Evolutionary conservation across 2,888 invertebrate species (phyloP).

Genomic region (Abrostola triplasia): DNA sequence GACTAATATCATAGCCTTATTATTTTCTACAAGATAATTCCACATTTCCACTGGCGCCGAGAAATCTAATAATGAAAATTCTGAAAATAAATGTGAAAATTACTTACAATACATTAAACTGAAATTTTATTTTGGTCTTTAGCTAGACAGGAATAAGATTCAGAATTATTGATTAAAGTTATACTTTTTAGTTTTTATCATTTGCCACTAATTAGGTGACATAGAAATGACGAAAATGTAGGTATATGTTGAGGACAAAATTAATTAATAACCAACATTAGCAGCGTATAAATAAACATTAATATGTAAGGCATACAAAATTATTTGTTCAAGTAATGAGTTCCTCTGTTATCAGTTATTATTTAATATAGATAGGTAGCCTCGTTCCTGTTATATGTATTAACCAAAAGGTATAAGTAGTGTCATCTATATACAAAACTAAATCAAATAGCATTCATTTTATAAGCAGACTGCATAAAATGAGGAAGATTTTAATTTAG

Average conservation of each 20-base stretch:
- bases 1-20: slow-evolving; percentile 88
- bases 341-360: slow-evolving; percentile 4
- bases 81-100: slow-evolving; percentile 73
- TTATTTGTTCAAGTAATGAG: slow-evolving; percentile 3
- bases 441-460: no score
- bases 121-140: slow-evolving; percentile 1
- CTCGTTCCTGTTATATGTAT: slow-evolving; percentile 9
- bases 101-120: neutral
- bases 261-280: slow-evolving; percentile 23
- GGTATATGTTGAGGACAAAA: slow-evolving; percentile 27
- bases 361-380: neutral
- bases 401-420: slow-evolving; percentile 4
- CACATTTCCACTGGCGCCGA: slow-evolving; percentile 87
- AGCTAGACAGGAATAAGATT: neutral
- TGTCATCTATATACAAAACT: no score
- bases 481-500: no score
- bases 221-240: slow-evolving; percentile 19
- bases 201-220: neutral
- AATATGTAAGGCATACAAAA: slow-evolving; percentile 14
- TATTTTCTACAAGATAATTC: slow-evolving; percentile 89
- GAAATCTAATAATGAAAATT: slow-evolving; percentile 84
- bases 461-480: no score
- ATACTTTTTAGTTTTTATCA: neutral
- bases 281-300: slow-evolving; percentile 21
- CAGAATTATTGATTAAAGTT: neutral